A percentile compares a stretch with the other conserved stretches of the same genome.
Conservation (phyloP, 2,113 vertebrate genomes). For the Myiozetetes cayanensis region DNA sequence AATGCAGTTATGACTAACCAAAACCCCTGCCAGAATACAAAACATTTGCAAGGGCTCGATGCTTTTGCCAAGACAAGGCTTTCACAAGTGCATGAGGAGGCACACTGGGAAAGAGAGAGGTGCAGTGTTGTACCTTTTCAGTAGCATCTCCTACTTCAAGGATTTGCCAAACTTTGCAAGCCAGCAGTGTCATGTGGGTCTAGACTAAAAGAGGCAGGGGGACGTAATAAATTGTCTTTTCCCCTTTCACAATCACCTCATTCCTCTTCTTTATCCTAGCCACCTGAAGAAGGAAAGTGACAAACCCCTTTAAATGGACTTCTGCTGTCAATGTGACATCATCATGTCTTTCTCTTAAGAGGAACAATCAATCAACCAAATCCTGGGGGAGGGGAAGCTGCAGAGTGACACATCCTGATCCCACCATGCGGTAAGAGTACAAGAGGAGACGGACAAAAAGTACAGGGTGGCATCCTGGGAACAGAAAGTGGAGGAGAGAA, state of each 20-base stretch:
- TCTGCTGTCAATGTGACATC: slow-evolving; percentile 11
- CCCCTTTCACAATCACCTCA: neutral
- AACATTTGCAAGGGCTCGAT: neutral
- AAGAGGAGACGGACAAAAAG: neutral
- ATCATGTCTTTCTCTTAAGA: slow-evolving; percentile 37
- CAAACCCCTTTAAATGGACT: slow-evolving; percentile 91
- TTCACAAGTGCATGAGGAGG: neutral
- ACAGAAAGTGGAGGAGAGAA: slow-evolving; percentile 1
- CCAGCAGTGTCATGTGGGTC: neutral
- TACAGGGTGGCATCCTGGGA: slow-evolving; percentile 23
- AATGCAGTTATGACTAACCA: neutral
- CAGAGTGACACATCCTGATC: slow-evolving; percentile 25
- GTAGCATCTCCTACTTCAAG: neutral
- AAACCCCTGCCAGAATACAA: neutral
- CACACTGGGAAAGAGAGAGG: neutral
- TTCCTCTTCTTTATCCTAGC: slow-evolving; percentile 72
- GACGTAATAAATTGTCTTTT: neutral
- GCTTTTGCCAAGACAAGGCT: neutral
- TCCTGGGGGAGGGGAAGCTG: slow-evolving; percentile 49
- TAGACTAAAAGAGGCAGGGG: neutral
- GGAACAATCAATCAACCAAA: slow-evolving; percentile 58
- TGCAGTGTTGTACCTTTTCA: neutral
- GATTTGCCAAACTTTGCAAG: neutral
- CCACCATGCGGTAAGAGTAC: slow-evolving; percentile 17
- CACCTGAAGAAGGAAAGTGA: slow-evolving; percentile 99